Base-by-base conservation (phyloP, 2,888 invertebrate species). In the Caenorhabditis afra region DNA sequence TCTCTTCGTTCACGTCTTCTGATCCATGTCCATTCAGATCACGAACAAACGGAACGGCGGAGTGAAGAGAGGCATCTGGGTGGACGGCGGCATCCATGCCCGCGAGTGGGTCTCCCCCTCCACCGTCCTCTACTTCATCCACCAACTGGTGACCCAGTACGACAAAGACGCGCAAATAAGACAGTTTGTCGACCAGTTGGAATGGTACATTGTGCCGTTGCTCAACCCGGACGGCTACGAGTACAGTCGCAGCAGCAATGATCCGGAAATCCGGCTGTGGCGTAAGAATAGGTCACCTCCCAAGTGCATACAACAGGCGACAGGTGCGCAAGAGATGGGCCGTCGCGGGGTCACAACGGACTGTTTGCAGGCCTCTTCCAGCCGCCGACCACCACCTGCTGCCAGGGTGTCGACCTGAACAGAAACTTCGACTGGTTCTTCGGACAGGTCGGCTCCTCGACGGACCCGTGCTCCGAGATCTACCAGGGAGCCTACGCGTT, bases 371-470 rank as follows among this genome's bases (percentile, higher is more conserved):
- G 89, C 14, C 81, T 88, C 37, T 88, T 89, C 78, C 74, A 83
- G 37, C 85, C 87, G 1, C 89, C 89, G 7, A 82, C 82, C 8
- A 88, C 87, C 18, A 84, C 84, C 2, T 90, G 90, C 76, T 90
- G 90, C 49, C 87, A 87, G 49, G 90, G 90, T 14, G 90, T 90
- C 18, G 90, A 90, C 62, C 77, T 90, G 39, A 90, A 90, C 49
- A 70, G 90, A n/a, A 90, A 90, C 78, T 90, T 90, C 58, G 90
- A 90, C 70, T 90, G 89, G 89, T 88, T 87, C 85, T 90, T 89
- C 68, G 89, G 89, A 8, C 88, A 88, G 82, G 87, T 87, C 29
- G 89, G 88, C 44, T 86, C 88, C 4, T 87, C 87, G 3, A 84
- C 87, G 0, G 89, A 90, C 58, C 90, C 90, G 0, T 90, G 90